These are phyloP conservation scores for Morphnarchus princeps DNA, from an alignment of 2,113 vertebrate species.

Conservation along the genomic window DNA sequence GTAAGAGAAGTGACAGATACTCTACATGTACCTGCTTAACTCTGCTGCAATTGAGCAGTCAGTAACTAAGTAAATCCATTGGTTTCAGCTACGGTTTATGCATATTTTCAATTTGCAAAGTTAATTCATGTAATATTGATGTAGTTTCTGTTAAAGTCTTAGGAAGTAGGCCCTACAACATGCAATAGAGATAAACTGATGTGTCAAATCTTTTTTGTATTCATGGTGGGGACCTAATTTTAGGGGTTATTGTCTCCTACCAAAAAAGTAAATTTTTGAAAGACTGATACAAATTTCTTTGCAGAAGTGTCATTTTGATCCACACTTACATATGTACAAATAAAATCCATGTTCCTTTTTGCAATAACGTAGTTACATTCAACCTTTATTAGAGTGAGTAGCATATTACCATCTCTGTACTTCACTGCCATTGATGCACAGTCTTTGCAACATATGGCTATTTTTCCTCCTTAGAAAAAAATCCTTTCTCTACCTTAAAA, in stretches of 20 bases:
- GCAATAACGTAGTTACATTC: slow-evolving; percentile 23
- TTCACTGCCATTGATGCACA: slow-evolving; percentile 43
- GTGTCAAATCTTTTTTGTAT: neutral
- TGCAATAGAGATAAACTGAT: neutral
- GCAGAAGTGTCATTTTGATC: slow-evolving; percentile 14
- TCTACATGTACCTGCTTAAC: neutral
- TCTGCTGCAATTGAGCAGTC: neutral
- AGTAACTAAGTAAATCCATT: neutral
- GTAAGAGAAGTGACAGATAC: neutral
- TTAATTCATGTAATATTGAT: neutral
- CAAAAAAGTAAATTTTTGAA: neutral
- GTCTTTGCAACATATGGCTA: slow-evolving; percentile 23
- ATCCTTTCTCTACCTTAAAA: neutral
- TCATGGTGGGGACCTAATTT: slow-evolving; percentile 1
- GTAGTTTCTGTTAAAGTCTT: neutral
- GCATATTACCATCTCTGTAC: slow-evolving; percentile 16
- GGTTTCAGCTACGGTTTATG: neutral
- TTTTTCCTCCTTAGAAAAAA: slow-evolving; percentile 1
- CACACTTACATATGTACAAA: neutral
- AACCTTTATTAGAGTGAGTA: slow-evolving; percentile 40
- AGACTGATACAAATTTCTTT: neutral
- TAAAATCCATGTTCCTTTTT: slow-evolving; percentile 52
- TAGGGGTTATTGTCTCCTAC: neutral
- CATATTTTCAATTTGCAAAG: slow-evolving; percentile 2
- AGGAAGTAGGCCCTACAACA: neutral